A percentile compares a stretch with the other conserved stretches of the same genome.
These are phyloP conservation scores for Heliconius charithonia DNA, from an alignment of 2,888 invertebrate species.

Conservation along the genomic window DNA sequence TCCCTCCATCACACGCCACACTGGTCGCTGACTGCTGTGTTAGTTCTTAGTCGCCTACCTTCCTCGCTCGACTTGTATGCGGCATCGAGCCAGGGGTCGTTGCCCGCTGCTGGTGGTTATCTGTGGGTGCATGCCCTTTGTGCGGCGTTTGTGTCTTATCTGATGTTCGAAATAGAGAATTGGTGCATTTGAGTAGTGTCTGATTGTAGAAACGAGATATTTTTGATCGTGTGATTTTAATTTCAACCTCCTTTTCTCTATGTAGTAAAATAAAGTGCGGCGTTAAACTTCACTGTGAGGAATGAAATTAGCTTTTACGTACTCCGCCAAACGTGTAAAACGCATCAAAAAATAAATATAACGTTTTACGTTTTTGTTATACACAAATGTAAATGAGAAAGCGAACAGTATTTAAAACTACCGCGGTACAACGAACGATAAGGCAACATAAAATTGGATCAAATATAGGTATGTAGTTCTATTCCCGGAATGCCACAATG, in stretches of 20 bases:
- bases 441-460: conserved; percentile 26
- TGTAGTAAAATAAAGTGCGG: too few species aligned
- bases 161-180: background rate
- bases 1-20: background rate
- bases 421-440: background rate
- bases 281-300: too few species aligned
- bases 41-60: background rate
- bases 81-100: conserved; percentile 18
- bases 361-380: background rate
- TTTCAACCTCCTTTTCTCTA: too few species aligned
- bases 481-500: conserved; percentile 36
- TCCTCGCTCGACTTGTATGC: background rate
- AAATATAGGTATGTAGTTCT: conserved; percentile 23
- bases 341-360: background rate
- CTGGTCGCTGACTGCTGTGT: background rate
- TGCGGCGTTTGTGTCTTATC: background rate
- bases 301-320: too few species aligned
- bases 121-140: conserved; percentile 11
- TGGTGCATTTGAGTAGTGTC: background rate
- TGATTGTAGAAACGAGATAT: background rate
- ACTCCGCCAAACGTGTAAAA: too few species aligned
- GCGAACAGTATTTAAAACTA: background rate
- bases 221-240: too few species aligned
- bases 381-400: background rate
- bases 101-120: background rate